Evolutionary conservation across 1,140 invertebrate genomes (phyloP).

Genomic region (Ceratina australensis): DNA sequence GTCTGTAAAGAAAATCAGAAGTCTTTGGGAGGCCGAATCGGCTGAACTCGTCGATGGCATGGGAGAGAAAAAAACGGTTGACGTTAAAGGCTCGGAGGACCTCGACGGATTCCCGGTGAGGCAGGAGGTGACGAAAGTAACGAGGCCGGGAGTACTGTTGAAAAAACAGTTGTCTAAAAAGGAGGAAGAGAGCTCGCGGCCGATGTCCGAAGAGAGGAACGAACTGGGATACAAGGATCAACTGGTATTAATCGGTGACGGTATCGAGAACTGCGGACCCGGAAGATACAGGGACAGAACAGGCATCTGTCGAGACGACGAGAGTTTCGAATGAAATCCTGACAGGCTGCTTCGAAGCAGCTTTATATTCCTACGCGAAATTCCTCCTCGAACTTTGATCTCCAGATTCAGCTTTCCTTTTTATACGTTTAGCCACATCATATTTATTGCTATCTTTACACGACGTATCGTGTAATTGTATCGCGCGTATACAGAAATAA

Average conservation of each 20-base stretch:
- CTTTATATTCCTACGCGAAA: too few species aligned
- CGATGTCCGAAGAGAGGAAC: slow-evolving; percentile 23
- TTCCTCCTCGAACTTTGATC: too few species aligned
- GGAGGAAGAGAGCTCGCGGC: slow-evolving; percentile 23
- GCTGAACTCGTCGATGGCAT: background rate
- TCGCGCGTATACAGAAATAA: too few species aligned
- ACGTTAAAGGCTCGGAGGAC: background rate
- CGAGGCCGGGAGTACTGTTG: slow-evolving; percentile 33
- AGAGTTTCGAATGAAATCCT: slow-evolving; percentile 1
- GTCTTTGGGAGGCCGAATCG: background rate
- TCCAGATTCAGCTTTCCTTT: too few species aligned
- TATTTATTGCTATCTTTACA: too few species aligned
- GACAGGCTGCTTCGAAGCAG: too few species aligned
- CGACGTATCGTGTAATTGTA: too few species aligned
- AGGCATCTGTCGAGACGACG: slow-evolving; percentile 67
- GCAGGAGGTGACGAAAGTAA: background rate
- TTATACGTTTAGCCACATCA: too few species aligned
- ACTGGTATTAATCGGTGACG: slow-evolving; percentile 70
- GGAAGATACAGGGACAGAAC: slow-evolving; percentile 67
- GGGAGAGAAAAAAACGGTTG: background rate
- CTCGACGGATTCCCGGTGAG: slow-evolving; percentile 9
- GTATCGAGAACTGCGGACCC: slow-evolving; percentile 75
- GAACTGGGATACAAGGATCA: slow-evolving; percentile 51
- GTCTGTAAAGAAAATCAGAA: background rate
- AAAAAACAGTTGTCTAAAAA: slow-evolving; percentile 55